Base-by-base conservation (phyloP, 2,888 invertebrate species). In the Andrena bucephala region DNA sequence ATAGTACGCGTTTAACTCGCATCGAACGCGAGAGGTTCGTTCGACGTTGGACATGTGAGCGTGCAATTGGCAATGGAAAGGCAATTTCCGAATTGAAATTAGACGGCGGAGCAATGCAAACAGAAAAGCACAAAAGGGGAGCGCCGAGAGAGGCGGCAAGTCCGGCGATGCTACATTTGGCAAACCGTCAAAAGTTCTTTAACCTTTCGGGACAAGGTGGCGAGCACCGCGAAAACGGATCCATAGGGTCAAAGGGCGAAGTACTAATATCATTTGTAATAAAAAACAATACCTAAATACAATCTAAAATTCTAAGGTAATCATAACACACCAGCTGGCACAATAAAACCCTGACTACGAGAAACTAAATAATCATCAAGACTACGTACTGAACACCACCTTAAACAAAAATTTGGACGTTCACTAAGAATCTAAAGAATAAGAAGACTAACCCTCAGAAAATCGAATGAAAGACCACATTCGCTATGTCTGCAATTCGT, bases 161-260 rank as follows among this genome's bases (percentile, higher is more conserved):
- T 75, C 66, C 36, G 50, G 52, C 75, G 57, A 57, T 24, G 77
- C 59, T 73, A 79, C 77, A 68, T 83, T 80, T 88, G 88, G 88
- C 88, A 83, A 73, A 77, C 67, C 33, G 60, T 86, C 89, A 81
- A 84, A 77, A 84, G 89, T 88, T 88, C 88, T 67, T 89, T 80
- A 78, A 89, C 84, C 88, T 89, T 83, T 86, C 84, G 70, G 31
- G 72, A 71, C 68, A 75, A 77, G 71, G 70, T 72, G 59, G 62
- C 13, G 16, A 20, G 50, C 16, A 54, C 42, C 24, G 7, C 57
- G 71, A 60, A 57, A 71, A 71, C 63, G 50, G 42, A 13, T 69
- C 63, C 48, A 31, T 62, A n/a, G 20, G 29, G 33, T 10, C 24
- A 6, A 33, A 31, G 4, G 59, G 33, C 59, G 50, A 60, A 36